Conservation (phyloP, 2,797 vertebrate species). For the Loris lydekkerianus region DNA sequence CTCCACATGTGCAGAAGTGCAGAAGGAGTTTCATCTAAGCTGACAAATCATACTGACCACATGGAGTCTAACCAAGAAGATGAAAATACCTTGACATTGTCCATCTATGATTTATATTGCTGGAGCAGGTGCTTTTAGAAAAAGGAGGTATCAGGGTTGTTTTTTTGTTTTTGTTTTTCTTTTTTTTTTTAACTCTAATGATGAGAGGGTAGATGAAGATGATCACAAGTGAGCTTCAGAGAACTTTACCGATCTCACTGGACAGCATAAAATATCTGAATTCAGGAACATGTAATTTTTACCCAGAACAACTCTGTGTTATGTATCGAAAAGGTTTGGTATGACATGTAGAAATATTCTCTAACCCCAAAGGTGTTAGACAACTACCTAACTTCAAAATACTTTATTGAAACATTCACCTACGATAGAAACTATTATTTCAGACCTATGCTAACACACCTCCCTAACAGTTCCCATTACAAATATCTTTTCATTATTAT, state of each 20-base stretch:
- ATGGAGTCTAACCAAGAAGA: constrained; percentile 50
- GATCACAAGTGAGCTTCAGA: neutral
- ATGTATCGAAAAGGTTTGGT: neutral
- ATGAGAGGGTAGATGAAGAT: neutral
- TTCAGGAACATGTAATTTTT: neutral
- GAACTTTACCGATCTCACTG: neutral
- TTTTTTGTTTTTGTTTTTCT: too few species aligned
- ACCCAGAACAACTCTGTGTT: neutral
- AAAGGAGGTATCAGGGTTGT: neutral
- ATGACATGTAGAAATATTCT: neutral
- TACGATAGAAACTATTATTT: constrained; percentile 27
- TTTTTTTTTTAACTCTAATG: neutral
- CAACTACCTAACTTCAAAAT: neutral
- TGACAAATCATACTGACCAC: constrained; percentile 55
- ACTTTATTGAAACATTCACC: neutral
- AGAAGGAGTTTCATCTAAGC: constrained; percentile 54
- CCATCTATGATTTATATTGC: neutral
- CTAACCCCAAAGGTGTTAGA: neutral
- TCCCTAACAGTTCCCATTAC: neutral
- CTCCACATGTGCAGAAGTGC: constrained; percentile 44
- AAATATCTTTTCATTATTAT: neutral
- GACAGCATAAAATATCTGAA: neutral
- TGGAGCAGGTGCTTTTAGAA: neutral
- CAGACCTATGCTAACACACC: neutral
- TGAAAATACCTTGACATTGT: constrained; percentile 30